Evolutionary conservation across 2,113 vertebrate species (phyloP), one percentile per base, ranked within the genome.

Genomic region (Columbina picui): DNA sequence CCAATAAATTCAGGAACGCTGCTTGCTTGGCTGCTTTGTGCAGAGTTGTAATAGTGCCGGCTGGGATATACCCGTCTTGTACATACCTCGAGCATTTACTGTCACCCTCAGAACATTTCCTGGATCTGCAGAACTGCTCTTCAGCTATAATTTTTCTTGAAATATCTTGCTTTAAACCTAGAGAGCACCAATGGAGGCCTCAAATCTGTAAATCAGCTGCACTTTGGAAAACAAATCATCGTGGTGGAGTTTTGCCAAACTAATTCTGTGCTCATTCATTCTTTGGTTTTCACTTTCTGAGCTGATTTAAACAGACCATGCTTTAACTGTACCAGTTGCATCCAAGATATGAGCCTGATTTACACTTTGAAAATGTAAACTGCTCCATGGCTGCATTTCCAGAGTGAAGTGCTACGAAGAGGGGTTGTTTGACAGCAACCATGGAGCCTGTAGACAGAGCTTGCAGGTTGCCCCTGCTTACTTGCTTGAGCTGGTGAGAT

Each of bases 131-230:
- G 76, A 88, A 73, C 2, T 23, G 77, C 59, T 92, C 86, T 76
- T 89, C 79, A 77, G 85, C 91, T 63, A 85, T 93, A 96, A 87
- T 84, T 96, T 95, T 96, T 96, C 60, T 95, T 96, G 89, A 96
- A 96, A 90, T 90, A 93, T 93, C 75, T 95, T 87, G 20, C 55
- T 78, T 95, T 91, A 91, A 96, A 94, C 78, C 60, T 52, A 78
- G 57, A 84, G 49, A 92, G 61, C 84, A 89, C 39, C 67, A 78
- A 41, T 34, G 84, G 63, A 91, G 69, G 73, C 79, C 90, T 77
- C 82, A 83, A 75, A 86, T 89, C 81, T 81, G 84, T 96, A 97
- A 95, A 97, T 94, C 90, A 96, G 84, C 74, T 73, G 57, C 55
- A 41, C 83, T 86, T 87, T 74, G 45, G 87, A 79, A 91, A 96